A percentile compares a stretch with the other conserved stretches of the same genome.
These are phyloP conservation scores for Anhinga anhinga DNA, from an alignment of 2,113 vertebrate genomes.

Conservation along the genomic window DNA sequence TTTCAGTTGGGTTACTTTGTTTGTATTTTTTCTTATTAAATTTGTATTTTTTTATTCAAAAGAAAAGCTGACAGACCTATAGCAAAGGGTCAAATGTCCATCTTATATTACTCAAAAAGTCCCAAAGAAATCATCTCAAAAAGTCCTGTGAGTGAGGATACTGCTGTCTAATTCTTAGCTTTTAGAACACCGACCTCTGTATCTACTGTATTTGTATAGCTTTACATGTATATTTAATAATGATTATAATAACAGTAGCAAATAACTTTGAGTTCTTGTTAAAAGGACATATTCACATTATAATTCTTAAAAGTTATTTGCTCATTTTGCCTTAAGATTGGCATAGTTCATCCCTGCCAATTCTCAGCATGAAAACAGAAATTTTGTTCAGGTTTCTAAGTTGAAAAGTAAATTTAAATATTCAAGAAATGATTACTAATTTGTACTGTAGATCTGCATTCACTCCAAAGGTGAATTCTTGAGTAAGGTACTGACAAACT, in stretches of 20 bases:
- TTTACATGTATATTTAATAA: slow-evolving; percentile 11
- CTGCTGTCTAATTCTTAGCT: not conserved
- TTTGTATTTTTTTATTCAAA: slow-evolving; percentile 50
- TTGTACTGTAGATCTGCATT: not conserved
- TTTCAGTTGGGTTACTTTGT: slow-evolving; percentile 42
- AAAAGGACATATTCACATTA: not conserved
- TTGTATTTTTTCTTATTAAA: slow-evolving; percentile 51
- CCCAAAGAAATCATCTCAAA: not conserved
- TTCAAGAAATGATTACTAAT: not conserved
- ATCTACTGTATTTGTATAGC: not conserved
- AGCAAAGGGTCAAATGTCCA: not conserved
- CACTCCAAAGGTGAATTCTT: not conserved
- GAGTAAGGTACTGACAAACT: not conserved
- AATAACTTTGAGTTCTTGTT: not conserved
- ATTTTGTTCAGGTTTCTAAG: not conserved
- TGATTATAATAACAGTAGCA: not conserved
- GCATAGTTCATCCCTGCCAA: not conserved
- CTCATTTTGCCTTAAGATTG: not conserved
- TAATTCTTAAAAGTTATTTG: not conserved
- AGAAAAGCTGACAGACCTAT: slow-evolving; percentile 4
- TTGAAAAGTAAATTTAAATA: not conserved
- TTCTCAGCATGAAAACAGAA: not conserved
- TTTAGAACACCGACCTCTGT: not conserved
- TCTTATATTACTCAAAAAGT: not conserved
- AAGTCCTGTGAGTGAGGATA: not conserved